Evolutionary conservation across 2,888 invertebrate species (phyloP).

Genomic region (Syritta pipiens): DNA sequence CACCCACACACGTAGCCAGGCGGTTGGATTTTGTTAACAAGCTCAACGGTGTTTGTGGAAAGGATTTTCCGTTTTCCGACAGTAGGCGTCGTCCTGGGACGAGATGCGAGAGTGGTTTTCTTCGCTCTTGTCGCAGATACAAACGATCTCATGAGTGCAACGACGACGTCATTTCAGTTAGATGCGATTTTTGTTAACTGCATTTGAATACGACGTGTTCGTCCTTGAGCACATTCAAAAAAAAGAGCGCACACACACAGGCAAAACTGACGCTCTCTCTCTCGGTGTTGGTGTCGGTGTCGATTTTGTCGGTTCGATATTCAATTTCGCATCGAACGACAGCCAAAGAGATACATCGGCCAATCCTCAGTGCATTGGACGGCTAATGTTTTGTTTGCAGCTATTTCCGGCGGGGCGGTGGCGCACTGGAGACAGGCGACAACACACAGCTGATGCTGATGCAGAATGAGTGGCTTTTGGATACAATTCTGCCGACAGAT

Average conservation of each 20-base stretch:
- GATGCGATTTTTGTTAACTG: not conserved
- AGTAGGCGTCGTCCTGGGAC: constrained; percentile 11
- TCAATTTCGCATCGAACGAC: not conserved
- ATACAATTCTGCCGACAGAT: constrained; percentile 62
- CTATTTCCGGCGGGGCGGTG: constrained; percentile 30
- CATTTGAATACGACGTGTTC: not conserved
- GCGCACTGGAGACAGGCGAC: not conserved
- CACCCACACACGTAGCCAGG: not conserved
- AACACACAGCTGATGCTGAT: constrained; percentile 54
- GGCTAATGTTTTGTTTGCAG: constrained; percentile 24
- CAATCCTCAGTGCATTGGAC: constrained; percentile 6
- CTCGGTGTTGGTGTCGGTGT: too few relatives aligned
- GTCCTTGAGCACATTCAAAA: not conserved
- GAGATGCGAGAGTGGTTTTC: not conserved
- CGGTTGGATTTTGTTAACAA: constrained; percentile 38
- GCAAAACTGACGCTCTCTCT: too few relatives aligned
- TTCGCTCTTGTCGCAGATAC: not conserved
- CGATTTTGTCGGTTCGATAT: constrained; percentile 14
- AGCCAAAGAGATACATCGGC: constrained; percentile 29
- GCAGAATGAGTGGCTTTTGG: constrained; percentile 59
- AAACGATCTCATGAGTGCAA: not conserved
- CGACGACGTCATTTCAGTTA: not conserved
- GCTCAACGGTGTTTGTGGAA: constrained; percentile 44
- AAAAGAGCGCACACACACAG: not conserved
- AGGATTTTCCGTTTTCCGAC: constrained; percentile 47